Base-by-base conservation (phyloP, 2,797 vertebrate genomes). In the Chelidonichthys spinosus region DNA sequence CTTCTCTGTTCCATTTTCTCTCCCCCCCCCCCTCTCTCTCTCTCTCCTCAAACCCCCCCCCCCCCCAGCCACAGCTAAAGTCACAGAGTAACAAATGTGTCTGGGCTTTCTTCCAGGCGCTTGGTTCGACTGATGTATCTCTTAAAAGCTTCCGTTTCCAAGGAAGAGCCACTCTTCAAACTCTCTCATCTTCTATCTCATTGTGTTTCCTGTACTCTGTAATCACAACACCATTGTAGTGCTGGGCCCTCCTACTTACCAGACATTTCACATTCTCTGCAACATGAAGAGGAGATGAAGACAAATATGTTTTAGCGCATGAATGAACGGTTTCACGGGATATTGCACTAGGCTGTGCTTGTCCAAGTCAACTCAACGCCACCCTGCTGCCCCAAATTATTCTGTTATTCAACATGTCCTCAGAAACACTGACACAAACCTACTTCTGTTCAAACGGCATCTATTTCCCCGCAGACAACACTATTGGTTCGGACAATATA, bases 101-200 rank as follows among this genome's bases (percentile, higher is more conserved):
- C 83, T 85, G 83, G 85, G 78, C 82, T 76, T 75, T 76, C 76
- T 76, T 90, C 84, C 87, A 89, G 78, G 72, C 65, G 33, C 83
- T 83, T 63, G 67, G 78, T 68, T 53, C 59, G 54, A 81, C 68
- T 72, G 59, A 87, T 85, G 86, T 53, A 78, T 79, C 87, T 89
- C 86, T 87, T 85, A 92, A 92, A 87, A 87, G 86, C 84, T 86
- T 91, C 72, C 60, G 82, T 87, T 90, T 79, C 84, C 78, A 85
- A 86, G 82, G 61, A 87, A 83, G 76, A 88, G 72, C 33, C 56
- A 68, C 74, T 87, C 79, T 65, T 69, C 17, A 78, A 74, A 76
- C 74, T 72, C 63, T 69, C 72, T 74, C 74, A 42, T 84, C 63
- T 64, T 81, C 63, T 69, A 35, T 79, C 52, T 76, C 66, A 11